Percentiles rank a stretch among this genome's conserved stretches.
Evolutionary conservation across 2,113 vertebrate genomes (phyloP).

Genomic region (Pteropus alecto): DNA sequence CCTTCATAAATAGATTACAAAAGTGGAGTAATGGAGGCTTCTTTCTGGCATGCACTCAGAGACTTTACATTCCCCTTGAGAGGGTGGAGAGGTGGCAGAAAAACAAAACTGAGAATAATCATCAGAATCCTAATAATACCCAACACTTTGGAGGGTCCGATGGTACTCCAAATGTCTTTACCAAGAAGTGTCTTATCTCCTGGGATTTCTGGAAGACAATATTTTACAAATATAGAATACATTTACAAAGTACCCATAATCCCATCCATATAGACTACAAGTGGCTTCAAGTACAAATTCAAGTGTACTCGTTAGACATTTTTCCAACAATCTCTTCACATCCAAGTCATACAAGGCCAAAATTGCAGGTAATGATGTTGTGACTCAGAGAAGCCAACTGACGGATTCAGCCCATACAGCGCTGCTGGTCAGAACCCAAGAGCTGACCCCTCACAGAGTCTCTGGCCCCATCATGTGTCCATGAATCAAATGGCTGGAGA

Average conservation of each 20-base stretch:
- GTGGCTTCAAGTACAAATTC: constrained; percentile 43
- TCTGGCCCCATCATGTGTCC: not conserved
- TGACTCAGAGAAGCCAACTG: not conserved
- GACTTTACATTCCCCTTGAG: not conserved
- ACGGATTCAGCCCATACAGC: accelerated
- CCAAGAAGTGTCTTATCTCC: not conserved
- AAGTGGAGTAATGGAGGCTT: not conserved
- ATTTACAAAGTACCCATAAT: not conserved
- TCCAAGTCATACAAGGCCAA: not conserved
- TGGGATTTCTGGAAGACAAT: not conserved
- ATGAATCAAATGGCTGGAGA: not conserved
- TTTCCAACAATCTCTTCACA: not conserved
- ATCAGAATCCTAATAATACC: not conserved
- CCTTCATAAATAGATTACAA: not conserved
- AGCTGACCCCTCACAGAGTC: not conserved
- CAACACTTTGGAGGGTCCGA: not conserved
- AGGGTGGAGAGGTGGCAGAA: not conserved
- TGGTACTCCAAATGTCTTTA: not conserved
- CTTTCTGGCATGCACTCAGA: not conserved
- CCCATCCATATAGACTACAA: not conserved
- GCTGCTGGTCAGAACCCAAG: not conserved
- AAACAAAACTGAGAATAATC: not conserved
- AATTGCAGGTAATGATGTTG: not conserved
- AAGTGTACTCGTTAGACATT: not conserved
- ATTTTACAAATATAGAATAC: not conserved